Base-by-base conservation (phyloP, 2,113 vertebrate genomes). In the Grammomys surdaster region DNA sequence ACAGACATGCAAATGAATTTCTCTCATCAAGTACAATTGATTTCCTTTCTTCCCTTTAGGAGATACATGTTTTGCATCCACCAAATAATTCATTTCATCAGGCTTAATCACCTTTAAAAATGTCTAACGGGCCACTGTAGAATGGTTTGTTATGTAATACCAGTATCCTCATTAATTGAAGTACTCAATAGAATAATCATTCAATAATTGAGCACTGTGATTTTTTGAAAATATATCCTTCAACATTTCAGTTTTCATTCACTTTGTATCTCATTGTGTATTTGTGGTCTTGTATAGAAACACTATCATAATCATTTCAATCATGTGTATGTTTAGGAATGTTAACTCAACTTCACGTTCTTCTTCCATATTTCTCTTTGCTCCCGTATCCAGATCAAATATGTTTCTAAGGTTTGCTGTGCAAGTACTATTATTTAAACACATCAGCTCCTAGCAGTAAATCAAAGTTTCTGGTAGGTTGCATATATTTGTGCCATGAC, bases 1-100 rank as follows among this genome's bases (percentile, higher is more conserved):
- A 67, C 76, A 96, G 92, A 95, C 51, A 88, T 88, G 92, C 33
- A 92, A 95, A 72, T 95, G 40, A 90, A 90, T 92, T 97, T 92
- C 63, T 67, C 63, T 88, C 69, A 85, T 96, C 95, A 96, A 93
- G n/a, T 70, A 36, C 56, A 88, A 95, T 80, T 92, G 95, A 90
- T 96, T 95, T 95, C 16, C 82, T 89, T 88, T 97, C 89, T 90
- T 8, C 51, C 58, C 40, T 85, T 19, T 93, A 36, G 75, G 76
- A 95, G 82, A 84, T 28, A 19, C 19, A 73, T 87, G 36, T 33
- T 94, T 70, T 93, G 80, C 24, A 48, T 87, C 82, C 56, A 78
- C 76, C 78, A 65, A 80, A 69, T 43, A 91, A 56, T 51, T 96
- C 78, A 89, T 88, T 92, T 75, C 17, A 85, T 10, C 20, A 31